Percentiles rank a stretch among this genome's conserved stretches.
Evolutionary conservation across 2,797 vertebrate genomes (phyloP).

Genomic region (Novumbra hubbsi): DNA sequence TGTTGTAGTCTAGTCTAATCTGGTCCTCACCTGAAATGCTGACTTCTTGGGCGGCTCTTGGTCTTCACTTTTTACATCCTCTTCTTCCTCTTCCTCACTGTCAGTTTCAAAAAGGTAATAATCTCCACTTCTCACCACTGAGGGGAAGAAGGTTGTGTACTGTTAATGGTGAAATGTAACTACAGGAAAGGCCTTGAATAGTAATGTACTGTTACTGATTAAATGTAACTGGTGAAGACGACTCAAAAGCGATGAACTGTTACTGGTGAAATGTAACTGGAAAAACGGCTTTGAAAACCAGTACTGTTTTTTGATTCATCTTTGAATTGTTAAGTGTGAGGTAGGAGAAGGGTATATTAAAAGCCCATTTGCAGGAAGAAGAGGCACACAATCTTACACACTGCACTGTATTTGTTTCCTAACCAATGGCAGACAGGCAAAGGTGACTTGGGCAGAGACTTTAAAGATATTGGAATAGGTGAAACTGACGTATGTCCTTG

Average conservation of each 20-base stretch:
- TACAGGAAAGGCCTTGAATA: not conserved
- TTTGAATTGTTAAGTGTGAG: not conserved
- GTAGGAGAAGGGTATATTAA: not conserved
- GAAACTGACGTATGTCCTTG: slow-evolving; percentile 97
- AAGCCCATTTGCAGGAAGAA: not conserved
- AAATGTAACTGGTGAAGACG: not conserved
- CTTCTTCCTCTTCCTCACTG: slow-evolving; percentile 95
- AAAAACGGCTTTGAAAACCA: not conserved
- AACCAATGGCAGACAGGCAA: slow-evolving; percentile 14
- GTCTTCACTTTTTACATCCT: slow-evolving; percentile 90
- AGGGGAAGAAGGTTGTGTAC: slow-evolving; percentile 50
- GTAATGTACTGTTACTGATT: not conserved
- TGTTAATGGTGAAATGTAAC: slow-evolving; percentile 26
- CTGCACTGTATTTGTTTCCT: not conserved
- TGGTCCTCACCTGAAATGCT: slow-evolving; percentile 80
- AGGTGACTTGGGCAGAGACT: slow-evolving; percentile 7
- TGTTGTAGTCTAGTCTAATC: not conserved
- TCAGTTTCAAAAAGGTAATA: slow-evolving; percentile 99
- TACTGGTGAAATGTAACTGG: not conserved
- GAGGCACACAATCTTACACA: not conserved
- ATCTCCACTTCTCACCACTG: slow-evolving; percentile 99
- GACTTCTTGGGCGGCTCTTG: slow-evolving; percentile 86
- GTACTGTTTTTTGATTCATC: not conserved
- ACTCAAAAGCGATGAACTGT: not conserved
- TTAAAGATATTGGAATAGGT: slow-evolving; percentile 47